Percentiles rank a stretch among this genome's conserved stretches.
These are phyloP conservation scores for Phalacrocorax pelagicus DNA, from an alignment of 2,113 vertebrate genomes.

Conservation along the genomic window DNA sequence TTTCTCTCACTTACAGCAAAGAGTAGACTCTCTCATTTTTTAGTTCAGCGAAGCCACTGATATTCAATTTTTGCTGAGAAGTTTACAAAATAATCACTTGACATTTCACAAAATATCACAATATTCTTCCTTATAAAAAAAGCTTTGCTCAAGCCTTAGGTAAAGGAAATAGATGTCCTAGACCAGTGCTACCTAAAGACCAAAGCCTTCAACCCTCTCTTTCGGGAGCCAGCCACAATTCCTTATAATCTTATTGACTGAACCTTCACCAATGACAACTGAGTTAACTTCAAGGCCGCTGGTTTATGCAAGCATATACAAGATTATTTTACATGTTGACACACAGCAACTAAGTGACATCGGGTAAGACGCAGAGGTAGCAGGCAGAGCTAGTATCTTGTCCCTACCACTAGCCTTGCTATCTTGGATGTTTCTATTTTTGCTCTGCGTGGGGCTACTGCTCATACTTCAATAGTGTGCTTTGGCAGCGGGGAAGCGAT, in stretches of 20 bases:
- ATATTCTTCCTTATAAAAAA: neutral
- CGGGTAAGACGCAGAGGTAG: accelerated
- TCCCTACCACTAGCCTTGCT: neutral
- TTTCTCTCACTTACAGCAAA: neutral
- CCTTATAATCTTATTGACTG: neutral
- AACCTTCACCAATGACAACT: accelerated
- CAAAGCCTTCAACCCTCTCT: neutral
- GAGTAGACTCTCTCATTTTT: neutral
- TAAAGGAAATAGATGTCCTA: neutral
- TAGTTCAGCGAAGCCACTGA: neutral
- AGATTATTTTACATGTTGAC: neutral
- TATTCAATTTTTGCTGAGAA: neutral
- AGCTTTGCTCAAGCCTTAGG: neutral
- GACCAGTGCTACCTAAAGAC: neutral
- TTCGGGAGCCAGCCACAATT: neutral
- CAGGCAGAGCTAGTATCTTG: neutral
- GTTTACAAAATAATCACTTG: slow-evolving; percentile 21
- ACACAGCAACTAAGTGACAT: neutral
- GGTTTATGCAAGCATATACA: neutral
- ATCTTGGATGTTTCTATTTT: neutral
- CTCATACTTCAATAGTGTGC: neutral
- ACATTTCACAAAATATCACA: slow-evolving; percentile 31
- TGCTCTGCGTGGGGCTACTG: neutral
- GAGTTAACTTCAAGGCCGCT: neutral
- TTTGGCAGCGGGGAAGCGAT: neutral